Percentiles rank a stretch among this genome's conserved stretches.
Evolutionary conservation across 1,140 invertebrate species (phyloP).

Genomic region (Cyclargus thomasi): DNA sequence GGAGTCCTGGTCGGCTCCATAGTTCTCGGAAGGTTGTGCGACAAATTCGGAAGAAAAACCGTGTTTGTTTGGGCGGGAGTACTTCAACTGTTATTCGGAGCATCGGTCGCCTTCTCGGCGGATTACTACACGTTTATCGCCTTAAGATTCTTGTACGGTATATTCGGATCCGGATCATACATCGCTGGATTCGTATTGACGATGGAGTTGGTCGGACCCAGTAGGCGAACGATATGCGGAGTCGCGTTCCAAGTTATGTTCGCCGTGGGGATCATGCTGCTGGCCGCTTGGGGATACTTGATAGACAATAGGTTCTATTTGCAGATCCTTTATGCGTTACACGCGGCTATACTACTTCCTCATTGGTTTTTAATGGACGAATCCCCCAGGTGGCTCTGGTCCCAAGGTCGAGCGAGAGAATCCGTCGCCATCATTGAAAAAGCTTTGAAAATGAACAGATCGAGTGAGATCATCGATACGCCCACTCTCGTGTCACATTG

Average conservation of each 20-base stretch:
- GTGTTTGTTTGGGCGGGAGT: constrained; percentile 84
- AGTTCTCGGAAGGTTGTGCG: constrained; percentile 86
- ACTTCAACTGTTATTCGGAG: constrained; percentile 81
- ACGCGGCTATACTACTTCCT: constrained; percentile 81
- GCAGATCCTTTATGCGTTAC: constrained; percentile 86
- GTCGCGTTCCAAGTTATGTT: constrained; percentile 87
- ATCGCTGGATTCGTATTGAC: constrained; percentile 88
- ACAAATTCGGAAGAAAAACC: constrained; percentile 88
- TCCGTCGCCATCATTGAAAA: constrained; percentile 82
- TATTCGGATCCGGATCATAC: constrained; percentile 86
- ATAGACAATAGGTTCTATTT: constrained; percentile 85
- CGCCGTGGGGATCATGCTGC: constrained; percentile 86
- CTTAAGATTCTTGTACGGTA: constrained; percentile 83
- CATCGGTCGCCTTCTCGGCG: constrained; percentile 81
- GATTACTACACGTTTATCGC: constrained; percentile 83
- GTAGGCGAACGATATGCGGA: constrained; percentile 86
- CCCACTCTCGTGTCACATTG: constrained; percentile 77
- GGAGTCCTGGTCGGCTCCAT: constrained; percentile 90
- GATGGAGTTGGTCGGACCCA: constrained; percentile 89
- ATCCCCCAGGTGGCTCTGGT: constrained; percentile 89
- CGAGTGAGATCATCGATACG: constrained; percentile 76
- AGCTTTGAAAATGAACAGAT: constrained; percentile 82
- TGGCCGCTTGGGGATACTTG: constrained; percentile 86
- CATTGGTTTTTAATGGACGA: constrained; percentile 91
- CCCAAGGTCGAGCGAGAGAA: constrained; percentile 82